Evolutionary conservation across 2,888 invertebrate genomes (phyloP), one percentile per base, ranked within the genome.

Genomic region (Lepidonotus clava): DNA sequence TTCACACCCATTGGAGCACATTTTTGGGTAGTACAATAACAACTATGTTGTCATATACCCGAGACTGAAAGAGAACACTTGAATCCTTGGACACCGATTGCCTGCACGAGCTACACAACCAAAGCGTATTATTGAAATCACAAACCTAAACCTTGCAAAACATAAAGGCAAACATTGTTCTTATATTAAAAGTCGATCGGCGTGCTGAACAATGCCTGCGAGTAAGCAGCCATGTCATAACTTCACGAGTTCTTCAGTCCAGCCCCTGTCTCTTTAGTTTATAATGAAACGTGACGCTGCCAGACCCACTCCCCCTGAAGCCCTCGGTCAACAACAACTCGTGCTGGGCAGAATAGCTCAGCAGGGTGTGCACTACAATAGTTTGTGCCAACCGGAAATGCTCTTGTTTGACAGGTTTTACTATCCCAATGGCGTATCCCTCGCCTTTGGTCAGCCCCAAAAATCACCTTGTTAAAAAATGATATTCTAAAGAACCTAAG

Each of bases 101-200:
- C 61, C 28, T 61, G 61, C 61, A 61, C 24, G 61, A n/a, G 28
- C 61, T 61, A 11, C 28, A n/a, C 21, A 1, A 11, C 28, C 28
- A 61, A 61, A 61, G 61, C 61, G 24, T 61, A 61, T 61, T 61
- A 61, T 61, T 61, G 61, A 61, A 61, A 61, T 61, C 61, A 61
- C 61, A 61, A 61, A 61, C 61, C 28, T 61, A 61, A 61, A 61
- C 61, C 61, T 61, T 24, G 32, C n/a, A 61, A 53, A 61, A 61
- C 61, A 61, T 61, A 61, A 61, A 11, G 24, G 61, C 28, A 61
- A 61, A 61, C 24, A 61, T 24, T 61, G 24, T 61, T 53, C 53
- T 61, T 24, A 61, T 61, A 61, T 61, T 61, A 32, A 28, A 61
- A 61, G 24, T 61, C 61, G 24, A 61, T 2, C 18, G n/a, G 1